A percentile compares a stretch with the other conserved stretches of the same genome.
phyloP scores from a whole-genome alignment of 2,113 vertebrate genomes.

The Tragelaphus strepsiceros region DNA sequence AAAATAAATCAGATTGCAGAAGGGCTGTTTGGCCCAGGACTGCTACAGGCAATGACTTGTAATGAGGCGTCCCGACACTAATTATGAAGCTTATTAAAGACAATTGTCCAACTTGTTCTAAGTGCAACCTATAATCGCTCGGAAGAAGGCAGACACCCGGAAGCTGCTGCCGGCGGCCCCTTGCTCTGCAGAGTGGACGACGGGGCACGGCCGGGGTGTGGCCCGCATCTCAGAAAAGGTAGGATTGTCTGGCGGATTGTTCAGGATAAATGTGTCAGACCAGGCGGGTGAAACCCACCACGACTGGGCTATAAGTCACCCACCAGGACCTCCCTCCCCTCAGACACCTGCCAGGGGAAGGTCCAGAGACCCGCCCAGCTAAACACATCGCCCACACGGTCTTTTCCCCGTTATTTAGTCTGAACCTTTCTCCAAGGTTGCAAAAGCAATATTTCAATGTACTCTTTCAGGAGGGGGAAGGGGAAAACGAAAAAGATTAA shows the following conservation, averaged over 20 bases:
- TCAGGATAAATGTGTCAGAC: conserved; percentile 70
- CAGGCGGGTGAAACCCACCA: conserved; percentile 77
- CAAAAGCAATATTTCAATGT: conserved; percentile 68
- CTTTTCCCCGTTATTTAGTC: conserved; percentile 75
- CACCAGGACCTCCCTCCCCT: conserved; percentile 70
- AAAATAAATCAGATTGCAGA: conserved; percentile 79
- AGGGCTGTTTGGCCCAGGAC: conserved; percentile 76
- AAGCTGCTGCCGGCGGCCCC: conserved; percentile 30
- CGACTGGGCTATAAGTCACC: conserved; percentile 76
- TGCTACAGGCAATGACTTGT: conserved; percentile 80
- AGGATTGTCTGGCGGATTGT: conserved; percentile 65
- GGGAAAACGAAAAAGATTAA: conserved; percentile 79
- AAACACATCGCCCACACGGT: conserved; percentile 59
- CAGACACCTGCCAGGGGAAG: conserved; percentile 63
- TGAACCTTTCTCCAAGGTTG: conserved; percentile 71
- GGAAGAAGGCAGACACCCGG: conserved; percentile 26
- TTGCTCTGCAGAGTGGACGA: not conserved
- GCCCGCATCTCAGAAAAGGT: conserved; percentile 42
- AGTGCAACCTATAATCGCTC: conserved; percentile 60
- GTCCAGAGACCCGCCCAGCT: conserved; percentile 69
- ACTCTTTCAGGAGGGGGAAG: conserved; percentile 66
- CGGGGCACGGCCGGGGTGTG: not conserved
- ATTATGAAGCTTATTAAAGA: conserved; percentile 82
- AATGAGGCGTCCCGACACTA: conserved; percentile 80
- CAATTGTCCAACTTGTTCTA: conserved; percentile 74